Evolutionary conservation across 2,797 vertebrate species (phyloP), one percentile per base, ranked within the genome.

Genomic region (Geotrypetes seraphini): DNA sequence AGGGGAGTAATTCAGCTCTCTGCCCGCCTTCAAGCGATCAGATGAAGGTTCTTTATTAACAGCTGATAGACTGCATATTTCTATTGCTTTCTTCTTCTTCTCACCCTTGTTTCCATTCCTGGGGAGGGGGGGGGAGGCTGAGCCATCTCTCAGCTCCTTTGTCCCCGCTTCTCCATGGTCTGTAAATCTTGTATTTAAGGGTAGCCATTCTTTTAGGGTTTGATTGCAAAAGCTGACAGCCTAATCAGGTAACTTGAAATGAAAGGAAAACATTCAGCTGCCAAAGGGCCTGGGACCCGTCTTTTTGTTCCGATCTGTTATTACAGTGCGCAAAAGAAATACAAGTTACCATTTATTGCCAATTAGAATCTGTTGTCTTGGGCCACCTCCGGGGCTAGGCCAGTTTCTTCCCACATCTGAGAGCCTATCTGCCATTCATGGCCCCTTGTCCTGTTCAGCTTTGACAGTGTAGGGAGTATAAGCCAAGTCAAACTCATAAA

Each of bases 281-380:
- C n/a, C n/a, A n/a, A n/a, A 50, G 48, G 49, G 39, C 33, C 34
- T 31, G 36, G 29, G 46, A 51, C 43, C 50, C 48, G 36, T 43
- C 28, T 53, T 41, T 60, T 57, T 56, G 66, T 69, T 8, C 16
- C n/a, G 50, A 31, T 26, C 42, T 60, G 53, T 61, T 64, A 57
- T 57, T 60, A 54, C 43, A 57, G 37, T 8, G 30, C 44, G 2
- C 36, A 66, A 46, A 41, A 57, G 60, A 66, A 69, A 64, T 47
- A 61, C 60, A 57, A 67, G 46, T 53, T 53, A 47, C 55, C 55
- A 57, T 64, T 56, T 60, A 64, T 51, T 57, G 60, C 44, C 48
- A 62, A 66, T 64, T 47, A 62, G 43, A 23, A 41, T 27, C 26
- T 20, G 29, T 17, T 46, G 25, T 27, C 0, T 19, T 24, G 6